Evolutionary conservation across 2,797 vertebrate genomes (phyloP), one percentile per base, ranked within the genome.

Genomic region (Platyrinchus mystaceus): DNA sequence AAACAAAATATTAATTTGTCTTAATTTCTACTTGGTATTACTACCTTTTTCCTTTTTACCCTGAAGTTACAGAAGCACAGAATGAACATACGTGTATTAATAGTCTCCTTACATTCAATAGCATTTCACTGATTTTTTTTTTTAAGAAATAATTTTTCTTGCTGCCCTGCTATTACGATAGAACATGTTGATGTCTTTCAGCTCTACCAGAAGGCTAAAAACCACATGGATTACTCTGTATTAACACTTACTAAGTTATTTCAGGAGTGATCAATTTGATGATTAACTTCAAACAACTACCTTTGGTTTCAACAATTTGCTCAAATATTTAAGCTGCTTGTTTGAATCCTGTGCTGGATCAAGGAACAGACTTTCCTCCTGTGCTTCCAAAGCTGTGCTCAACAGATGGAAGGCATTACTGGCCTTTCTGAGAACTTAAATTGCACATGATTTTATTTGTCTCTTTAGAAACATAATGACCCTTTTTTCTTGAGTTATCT

Each of bases 321-420:
- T 93, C 68, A 37, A 64, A 39, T 80, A 56, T 79, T 93, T 89
- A 75, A 91, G 36, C 41, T 80, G 28, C 68, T 80, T 58, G 20
- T 85, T 95, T 68, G 74, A 83, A 71, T 85, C 74, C 58, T 93
- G 77, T 85, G 36, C 78, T 93, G 27, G 68, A 85, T 63, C 21
- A 70, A 80, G 81, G 64, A 92, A 17, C 34, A 64, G 58, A 53
- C 27, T 74, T 92, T 90, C 27, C 32, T 78, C 34, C 58, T 70
- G 8, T 80, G 64, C 36, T 95, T 93, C 84, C 71, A 87, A 53
- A 50, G 47, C 55, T 59, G n/a, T 78, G 67, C 81, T 75, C 56
- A 62, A 87, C 92, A 95, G 84, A 95, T 96, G 93, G 91, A 94
- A 96, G 90, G 56, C 44, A 53, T 95, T 96, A 94, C 77, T 56